Base-by-base conservation (phyloP, 2,888 invertebrate genomes). In the Acrobasis suavella region DNA sequence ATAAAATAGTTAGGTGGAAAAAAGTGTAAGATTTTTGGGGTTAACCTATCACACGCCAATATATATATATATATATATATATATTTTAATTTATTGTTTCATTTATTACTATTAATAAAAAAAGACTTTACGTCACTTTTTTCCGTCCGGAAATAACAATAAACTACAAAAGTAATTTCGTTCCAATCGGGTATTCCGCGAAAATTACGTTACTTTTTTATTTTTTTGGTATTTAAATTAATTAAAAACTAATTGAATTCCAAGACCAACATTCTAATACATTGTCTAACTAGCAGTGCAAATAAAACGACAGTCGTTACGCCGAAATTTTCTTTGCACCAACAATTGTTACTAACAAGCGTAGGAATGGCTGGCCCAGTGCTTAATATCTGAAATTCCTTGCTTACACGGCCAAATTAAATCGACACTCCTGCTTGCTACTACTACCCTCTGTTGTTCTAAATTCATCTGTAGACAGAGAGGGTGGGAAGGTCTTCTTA, bases 381-480 rank as follows among this genome's bases (percentile, higher is more conserved):
- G 82, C 84, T 87, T 91, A 89, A 90, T 90, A 89, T 87, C 89
- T 84, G 78, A 78, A 82, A 91, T 91, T 88, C 89, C 89, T 85
- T 70, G 70, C 72, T 71, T 67, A 74, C 71, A 70, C 73, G 70
- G 67, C 91, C 87, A 86, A 67, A 67, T 55, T 70, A 67, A 56
- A 50, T 66, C 69, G 83, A 77, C 58, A 80, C 70, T 64, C 66
- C 58, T 63, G 63, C 65, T 62, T 58, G 54, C 61, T 63, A 61
- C 63, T 62, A 16, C 16, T 54, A 62, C 64, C 64, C 52, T 60
- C 60, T 64, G 62, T 63, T 69, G 66, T 64, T 67, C 67, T 59
- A 58, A 63, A 62, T 69, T 69, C 64, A 67, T 68, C 65, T 65
- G 68, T 46, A 65, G 49, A 10, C 61, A 60, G 68, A 68, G 76